phyloP scores from a whole-genome alignment of 2,888 invertebrate genomes.

The Leptinotarsa juncta region DNA sequence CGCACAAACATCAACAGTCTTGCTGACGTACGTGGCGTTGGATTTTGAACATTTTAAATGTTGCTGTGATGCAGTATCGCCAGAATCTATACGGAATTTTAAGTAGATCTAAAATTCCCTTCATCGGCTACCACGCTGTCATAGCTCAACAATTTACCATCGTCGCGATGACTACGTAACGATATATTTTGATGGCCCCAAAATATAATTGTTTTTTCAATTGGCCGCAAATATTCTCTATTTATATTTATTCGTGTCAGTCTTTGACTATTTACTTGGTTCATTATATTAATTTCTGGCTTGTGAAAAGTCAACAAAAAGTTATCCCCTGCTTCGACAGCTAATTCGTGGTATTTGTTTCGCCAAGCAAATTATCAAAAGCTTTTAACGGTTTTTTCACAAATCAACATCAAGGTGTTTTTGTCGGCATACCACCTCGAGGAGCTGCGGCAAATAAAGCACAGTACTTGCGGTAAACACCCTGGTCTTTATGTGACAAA shows the following conservation, averaged over 20 bases:
- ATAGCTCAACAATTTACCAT: neutral
- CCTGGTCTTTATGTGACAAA: conserved; percentile 10
- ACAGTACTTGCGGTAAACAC: conserved; percentile 18
- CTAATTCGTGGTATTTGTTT: conserved; percentile 13
- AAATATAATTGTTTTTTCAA: conserved; percentile 2
- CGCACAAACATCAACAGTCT: conserved; percentile 5
- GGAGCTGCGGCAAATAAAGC: neutral
- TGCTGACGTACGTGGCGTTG: conserved; percentile 11
- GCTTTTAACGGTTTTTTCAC: conserved; percentile 11
- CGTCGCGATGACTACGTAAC: neutral
- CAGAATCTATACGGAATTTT: neutral
- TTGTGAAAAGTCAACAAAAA: neutral
- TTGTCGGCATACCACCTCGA: neutral
- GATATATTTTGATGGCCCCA: conserved; percentile 2
- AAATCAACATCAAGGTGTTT: neutral
- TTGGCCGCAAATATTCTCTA: conserved; percentile 11
- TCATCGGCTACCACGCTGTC: neutral
- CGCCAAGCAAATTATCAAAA: conserved; percentile 18
- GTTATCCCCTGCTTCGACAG: conserved; percentile 13
- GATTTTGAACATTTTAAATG: conserved; percentile 5
- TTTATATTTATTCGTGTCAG: conserved; percentile 1
- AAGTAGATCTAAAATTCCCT: neutral
- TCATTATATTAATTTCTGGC: conserved; percentile 1
- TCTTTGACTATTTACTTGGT: neutral
- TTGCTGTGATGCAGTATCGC: neutral